These are phyloP conservation scores for Eudemis profundana DNA, from an alignment of 2,888 invertebrate genomes.

Conservation along the genomic window DNA sequence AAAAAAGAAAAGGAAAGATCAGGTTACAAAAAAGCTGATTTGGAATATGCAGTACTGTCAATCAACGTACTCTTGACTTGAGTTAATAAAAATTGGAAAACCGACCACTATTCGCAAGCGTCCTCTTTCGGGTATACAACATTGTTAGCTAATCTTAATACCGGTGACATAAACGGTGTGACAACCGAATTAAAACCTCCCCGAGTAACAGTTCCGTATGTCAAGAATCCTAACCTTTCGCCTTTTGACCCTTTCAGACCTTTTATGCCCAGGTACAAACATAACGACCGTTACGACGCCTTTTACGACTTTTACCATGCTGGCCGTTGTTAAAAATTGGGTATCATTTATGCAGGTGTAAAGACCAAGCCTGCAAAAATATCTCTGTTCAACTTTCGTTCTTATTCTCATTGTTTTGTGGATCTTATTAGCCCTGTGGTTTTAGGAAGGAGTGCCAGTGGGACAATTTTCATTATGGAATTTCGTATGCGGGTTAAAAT, in stretches of 20 bases:
- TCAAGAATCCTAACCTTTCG: constrained; percentile 48
- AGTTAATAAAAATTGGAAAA: no score
- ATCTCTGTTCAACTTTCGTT: neutral
- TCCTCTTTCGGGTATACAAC: neutral
- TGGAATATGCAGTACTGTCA: no score
- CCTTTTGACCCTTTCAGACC: constrained; percentile 50
- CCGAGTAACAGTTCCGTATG: constrained; percentile 46
- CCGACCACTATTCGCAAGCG: no score
- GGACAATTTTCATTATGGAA: constrained; percentile 42
- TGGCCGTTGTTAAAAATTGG: constrained; percentile 41
- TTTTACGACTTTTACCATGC: constrained; percentile 36
- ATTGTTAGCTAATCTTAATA: neutral
- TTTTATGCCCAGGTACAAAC: constrained; percentile 48
- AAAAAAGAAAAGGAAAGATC: no score
- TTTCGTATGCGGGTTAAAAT: constrained; percentile 34
- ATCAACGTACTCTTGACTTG: no score
- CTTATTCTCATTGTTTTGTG: neutral
- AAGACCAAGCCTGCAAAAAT: constrained; percentile 4
- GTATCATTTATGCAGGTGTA: constrained; percentile 40
- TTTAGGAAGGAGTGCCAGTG: constrained; percentile 15
- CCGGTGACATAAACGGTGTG: constrained; percentile 39
- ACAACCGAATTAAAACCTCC: constrained; percentile 28
- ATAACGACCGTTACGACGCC: constrained; percentile 44
- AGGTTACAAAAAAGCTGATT: no score
- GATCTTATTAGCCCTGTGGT: neutral